Percentiles rank a stretch among this genome's conserved stretches.
These are phyloP conservation scores for Brachymystax lenok DNA, from an alignment of 2,797 vertebrate genomes.

Conservation along the genomic window DNA sequence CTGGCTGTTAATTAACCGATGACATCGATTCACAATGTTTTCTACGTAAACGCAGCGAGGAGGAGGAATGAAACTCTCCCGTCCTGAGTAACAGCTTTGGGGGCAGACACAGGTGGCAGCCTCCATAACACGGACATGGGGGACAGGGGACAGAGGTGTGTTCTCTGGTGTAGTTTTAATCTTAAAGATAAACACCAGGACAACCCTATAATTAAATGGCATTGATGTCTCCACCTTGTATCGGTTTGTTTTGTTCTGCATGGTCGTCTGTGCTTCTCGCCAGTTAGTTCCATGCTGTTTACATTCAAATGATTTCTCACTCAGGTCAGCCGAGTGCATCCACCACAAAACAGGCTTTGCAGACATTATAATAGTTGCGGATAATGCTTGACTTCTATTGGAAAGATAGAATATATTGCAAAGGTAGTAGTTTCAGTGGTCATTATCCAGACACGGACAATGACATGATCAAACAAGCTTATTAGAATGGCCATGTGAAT, in stretches of 20 bases:
- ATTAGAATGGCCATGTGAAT: not conserved
- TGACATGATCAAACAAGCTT: not conserved
- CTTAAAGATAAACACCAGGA: not conserved
- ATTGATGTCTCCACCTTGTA: not conserved
- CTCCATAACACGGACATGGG: not conserved
- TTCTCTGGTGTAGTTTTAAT: not conserved
- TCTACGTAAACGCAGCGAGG: not conserved
- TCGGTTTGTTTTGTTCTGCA: not conserved
- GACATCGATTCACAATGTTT: constrained; percentile 7
- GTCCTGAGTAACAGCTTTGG: not conserved
- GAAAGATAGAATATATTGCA: not conserved
- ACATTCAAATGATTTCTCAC: not conserved
- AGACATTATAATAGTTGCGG: not conserved
- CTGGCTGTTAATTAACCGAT: constrained; percentile 15
- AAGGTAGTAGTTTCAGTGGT: not conserved
- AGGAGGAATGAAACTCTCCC: not conserved
- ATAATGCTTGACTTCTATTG: not conserved
- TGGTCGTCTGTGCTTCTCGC: not conserved
- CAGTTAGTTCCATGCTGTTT: not conserved
- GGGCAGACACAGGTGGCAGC: not conserved
- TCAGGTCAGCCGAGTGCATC: not conserved
- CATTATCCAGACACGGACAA: not conserved
- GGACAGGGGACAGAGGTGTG: not conserved
- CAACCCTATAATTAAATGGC: not conserved
- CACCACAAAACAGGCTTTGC: not conserved